A percentile compares a stretch with the other conserved stretches of the same genome.
phyloP scores from a whole-genome alignment of 2,113 vertebrate species.

The Limanda limanda region DNA sequence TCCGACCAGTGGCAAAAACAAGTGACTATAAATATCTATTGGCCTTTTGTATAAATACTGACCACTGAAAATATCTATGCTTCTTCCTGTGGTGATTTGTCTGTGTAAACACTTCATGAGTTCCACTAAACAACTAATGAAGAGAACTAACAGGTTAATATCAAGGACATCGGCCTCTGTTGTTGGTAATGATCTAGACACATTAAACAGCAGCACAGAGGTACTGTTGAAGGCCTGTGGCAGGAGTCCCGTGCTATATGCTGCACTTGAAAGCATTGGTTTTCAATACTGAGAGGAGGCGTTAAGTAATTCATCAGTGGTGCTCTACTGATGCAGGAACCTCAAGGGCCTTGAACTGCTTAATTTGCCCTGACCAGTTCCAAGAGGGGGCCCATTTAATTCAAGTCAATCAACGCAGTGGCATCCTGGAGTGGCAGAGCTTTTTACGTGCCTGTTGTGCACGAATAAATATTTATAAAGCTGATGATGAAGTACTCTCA shows the following conservation, averaged over 20 bases:
- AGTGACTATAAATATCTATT: too few species aligned
- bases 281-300: constrained; percentile 62
- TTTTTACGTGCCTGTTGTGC: constrained; percentile 36
- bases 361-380: constrained; percentile 50
- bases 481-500: constrained; percentile 41
- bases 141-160: constrained; percentile 53
- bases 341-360: constrained; percentile 25
- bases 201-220: constrained; percentile 48
- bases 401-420: constrained; percentile 50
- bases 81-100: constrained; percentile 9
- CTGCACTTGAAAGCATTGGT: constrained; percentile 55
- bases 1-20: too few species aligned
- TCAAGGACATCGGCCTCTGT: constrained; percentile 52
- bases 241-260: constrained; percentile 14
- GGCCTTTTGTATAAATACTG: constrained; percentile 2
- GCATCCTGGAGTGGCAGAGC: constrained; percentile 27
- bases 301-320: constrained; percentile 72
- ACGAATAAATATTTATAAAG: constrained; percentile 65
- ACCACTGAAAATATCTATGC: constrained; percentile 5
- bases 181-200: constrained; percentile 60
- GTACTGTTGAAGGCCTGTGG: constrained; percentile 19
- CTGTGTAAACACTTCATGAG: constrained; percentile 39
- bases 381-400: constrained; percentile 56
- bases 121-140: constrained; percentile 61
- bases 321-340: constrained; percentile 30